Evolutionary conservation across 2,888 invertebrate species (phyloP).

Genomic region (Platycnemis pennipes): DNA sequence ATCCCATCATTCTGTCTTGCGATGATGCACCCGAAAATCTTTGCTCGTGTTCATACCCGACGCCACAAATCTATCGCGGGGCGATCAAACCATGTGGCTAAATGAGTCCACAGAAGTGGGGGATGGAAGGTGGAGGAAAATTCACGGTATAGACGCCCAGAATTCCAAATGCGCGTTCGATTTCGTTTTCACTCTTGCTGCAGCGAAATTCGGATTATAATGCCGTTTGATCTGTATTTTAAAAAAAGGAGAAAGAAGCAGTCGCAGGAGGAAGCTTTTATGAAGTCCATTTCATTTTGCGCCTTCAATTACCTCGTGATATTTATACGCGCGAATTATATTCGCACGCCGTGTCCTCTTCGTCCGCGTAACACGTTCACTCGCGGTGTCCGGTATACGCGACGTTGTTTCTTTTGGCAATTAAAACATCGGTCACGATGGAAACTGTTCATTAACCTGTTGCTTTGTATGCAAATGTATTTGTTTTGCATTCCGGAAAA

Average conservation of each 20-base stretch:
- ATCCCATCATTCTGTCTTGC: too few relatives aligned
- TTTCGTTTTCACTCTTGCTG: neutral
- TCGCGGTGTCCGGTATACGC: neutral
- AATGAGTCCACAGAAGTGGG: too few relatives aligned
- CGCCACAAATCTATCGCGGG: neutral
- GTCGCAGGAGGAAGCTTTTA: neutral
- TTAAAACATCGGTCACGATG: constrained; percentile 48
- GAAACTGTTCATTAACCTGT: constrained; percentile 61
- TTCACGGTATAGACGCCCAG: too few relatives aligned
- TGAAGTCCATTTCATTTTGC: constrained; percentile 16
- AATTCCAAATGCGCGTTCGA: neutral
- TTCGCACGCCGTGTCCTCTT: neutral
- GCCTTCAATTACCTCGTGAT: constrained; percentile 10
- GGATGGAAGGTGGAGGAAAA: too few relatives aligned
- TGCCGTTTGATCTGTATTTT: neutral
- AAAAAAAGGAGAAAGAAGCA: neutral
- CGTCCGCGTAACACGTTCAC: neutral
- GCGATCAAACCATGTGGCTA: too few relatives aligned
- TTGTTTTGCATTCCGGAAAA: constrained; percentile 38
- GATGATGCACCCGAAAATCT: neutral
- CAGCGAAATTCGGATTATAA: neutral
- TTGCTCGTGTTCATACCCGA: neutral
- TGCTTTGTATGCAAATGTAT: constrained; percentile 46
- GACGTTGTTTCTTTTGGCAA: constrained; percentile 3
- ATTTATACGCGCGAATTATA: neutral